Evolutionary conservation across 2,113 vertebrate genomes (phyloP).

Genomic region (Corythoichthys haematopterus): DNA sequence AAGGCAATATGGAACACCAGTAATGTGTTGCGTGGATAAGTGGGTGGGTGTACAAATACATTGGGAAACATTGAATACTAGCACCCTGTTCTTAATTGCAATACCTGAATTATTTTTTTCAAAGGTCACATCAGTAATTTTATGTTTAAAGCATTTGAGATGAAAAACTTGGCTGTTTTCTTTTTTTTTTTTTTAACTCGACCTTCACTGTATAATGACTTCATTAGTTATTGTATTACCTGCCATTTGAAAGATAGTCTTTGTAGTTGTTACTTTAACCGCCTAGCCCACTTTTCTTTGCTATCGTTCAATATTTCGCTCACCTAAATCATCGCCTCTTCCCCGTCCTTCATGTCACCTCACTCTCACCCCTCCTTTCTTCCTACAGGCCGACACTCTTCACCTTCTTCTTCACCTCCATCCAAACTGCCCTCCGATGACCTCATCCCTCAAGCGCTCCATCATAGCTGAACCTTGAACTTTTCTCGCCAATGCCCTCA

Average conservation of each 20-base stretch:
- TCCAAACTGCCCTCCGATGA: constrained; percentile 12
- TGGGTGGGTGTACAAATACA: neutral
- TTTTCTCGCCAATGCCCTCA: constrained; percentile 7
- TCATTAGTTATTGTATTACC: neutral
- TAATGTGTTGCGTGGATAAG: constrained; percentile 12
- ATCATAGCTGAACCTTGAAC: constrained; percentile 31
- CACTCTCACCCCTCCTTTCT: constrained; percentile 7
- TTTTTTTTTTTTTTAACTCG: neutral
- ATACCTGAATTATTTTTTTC: too few species aligned
- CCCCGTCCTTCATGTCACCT: constrained; percentile 8
- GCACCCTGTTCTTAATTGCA: neutral
- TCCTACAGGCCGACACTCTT: neutral
- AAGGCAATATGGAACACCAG: constrained; percentile 46
- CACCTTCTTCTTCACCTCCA: constrained; percentile 1
- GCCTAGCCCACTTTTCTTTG: neutral
- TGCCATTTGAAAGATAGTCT: neutral
- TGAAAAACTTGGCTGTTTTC: neutral
- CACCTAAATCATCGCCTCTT: neutral
- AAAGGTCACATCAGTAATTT: too few species aligned
- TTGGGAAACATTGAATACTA: neutral
- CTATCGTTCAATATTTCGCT: neutral
- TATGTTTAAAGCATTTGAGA: too few species aligned
- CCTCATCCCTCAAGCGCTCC: constrained; percentile 19
- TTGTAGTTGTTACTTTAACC: neutral
- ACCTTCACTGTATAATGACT: neutral